These are phyloP conservation scores for Zootermopsis nevadensis DNA, from an alignment of 2,888 invertebrate species.

Conservation along the genomic window DNA sequence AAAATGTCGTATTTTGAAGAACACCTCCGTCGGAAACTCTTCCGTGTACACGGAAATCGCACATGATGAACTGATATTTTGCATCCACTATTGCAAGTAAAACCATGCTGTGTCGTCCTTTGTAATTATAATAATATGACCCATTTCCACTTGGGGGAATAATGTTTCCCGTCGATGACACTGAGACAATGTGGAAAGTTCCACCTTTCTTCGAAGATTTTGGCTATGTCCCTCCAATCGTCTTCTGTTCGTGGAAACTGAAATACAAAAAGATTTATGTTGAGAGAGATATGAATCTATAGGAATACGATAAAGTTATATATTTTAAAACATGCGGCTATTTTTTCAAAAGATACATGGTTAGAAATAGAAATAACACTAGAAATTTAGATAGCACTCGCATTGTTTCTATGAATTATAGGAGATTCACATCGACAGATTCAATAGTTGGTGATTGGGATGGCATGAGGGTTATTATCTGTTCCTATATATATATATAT, in stretches of 20 bases:
- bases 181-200: constrained; percentile 9
- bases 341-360: neutral
- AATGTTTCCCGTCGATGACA: neutral
- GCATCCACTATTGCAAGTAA: constrained; percentile 4
- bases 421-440: neutral
- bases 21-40: constrained; percentile 25
- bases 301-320: neutral
- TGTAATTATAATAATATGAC: constrained; percentile 11
- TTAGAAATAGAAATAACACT: neutral
- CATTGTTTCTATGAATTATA: neutral
- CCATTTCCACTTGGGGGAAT: neutral
- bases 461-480: neutral
- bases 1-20: neutral
- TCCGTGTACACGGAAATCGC: neutral
- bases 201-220: constrained; percentile 1
- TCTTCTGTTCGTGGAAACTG: constrained; percentile 7
- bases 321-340: neutral
- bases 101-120: neutral
- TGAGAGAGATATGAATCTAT: too few relatives aligned
- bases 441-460: neutral
- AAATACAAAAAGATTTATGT: constrained; percentile 3
- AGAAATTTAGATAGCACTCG: neutral
- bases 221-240: neutral
- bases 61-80: neutral
- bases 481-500: neutral